Percentiles rank a stretch among this genome's conserved stretches.
phyloP scores from a whole-genome alignment of 2,888 invertebrate species.

The Pollenia amentaria region DNA sequence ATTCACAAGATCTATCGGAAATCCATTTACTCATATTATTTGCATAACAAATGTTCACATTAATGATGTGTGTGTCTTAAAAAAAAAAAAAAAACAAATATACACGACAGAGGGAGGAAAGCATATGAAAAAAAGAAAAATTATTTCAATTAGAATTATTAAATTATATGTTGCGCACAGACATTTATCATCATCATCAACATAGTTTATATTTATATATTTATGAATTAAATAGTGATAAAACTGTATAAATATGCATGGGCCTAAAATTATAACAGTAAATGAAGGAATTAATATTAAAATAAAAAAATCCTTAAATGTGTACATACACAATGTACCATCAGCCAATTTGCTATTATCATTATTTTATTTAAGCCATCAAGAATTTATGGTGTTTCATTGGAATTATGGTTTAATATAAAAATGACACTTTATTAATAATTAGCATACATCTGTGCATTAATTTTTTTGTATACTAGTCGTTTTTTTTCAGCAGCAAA shows the following conservation, averaged over 20 bases:
- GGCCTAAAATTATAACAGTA: too few relatives aligned
- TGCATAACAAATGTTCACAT: constrained; percentile 51
- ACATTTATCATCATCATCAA: constrained; percentile 32
- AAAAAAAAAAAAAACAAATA: too few relatives aligned
- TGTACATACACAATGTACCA: background rate
- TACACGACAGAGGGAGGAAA: background rate
- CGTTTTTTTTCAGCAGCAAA: constrained; percentile 1
- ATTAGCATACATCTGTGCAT: constrained; percentile 38
- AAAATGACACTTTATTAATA: constrained; percentile 48
- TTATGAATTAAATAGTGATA: background rate
- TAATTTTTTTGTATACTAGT: background rate
- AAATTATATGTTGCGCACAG: constrained; percentile 24
- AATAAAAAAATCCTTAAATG: background rate
- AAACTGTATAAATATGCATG: background rate
- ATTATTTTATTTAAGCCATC: background rate
- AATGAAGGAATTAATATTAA: background rate
- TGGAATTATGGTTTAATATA: constrained; percentile 33
- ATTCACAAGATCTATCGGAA: background rate
- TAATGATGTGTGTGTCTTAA: background rate
- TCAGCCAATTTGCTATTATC: constrained; percentile 1
- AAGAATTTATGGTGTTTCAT: constrained; percentile 26
- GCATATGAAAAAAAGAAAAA: background rate
- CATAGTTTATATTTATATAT: background rate
- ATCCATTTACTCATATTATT: constrained; percentile 48
- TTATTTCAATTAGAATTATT: constrained; percentile 43